Evolutionary conservation across 2,888 invertebrate genomes (phyloP).

Genomic region (Aplocera efformata): DNA sequence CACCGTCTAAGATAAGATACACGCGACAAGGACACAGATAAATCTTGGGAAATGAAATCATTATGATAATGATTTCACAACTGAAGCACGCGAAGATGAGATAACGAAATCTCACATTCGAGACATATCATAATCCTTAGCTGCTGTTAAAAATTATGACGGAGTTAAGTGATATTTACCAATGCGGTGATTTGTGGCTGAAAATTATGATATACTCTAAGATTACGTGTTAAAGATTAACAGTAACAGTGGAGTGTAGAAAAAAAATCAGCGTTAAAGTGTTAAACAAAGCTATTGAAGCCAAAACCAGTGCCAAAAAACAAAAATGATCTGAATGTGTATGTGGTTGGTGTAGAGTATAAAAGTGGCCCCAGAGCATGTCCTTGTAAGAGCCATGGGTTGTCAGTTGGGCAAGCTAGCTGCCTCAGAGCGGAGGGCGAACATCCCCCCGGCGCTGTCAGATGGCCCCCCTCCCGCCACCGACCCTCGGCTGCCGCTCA

Average conservation of each 20-base stretch:
- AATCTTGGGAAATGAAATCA: conserved; percentile 21
- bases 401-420: conserved; percentile 89
- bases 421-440: conserved; percentile 72
- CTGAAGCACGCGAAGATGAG: conserved; percentile 17
- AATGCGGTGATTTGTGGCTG: not conserved
- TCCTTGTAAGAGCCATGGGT: conserved; percentile 77
- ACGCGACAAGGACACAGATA: conserved; percentile 24
- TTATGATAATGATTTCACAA: conserved; percentile 19
- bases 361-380: conserved; percentile 16
- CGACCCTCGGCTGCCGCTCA: conserved; percentile 90
- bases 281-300: too few relatives aligned
- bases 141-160: conserved; percentile 8
- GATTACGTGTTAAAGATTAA: too few relatives aligned
- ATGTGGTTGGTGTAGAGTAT: conserved; percentile 2
- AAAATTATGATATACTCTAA: not conserved
- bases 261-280: not conserved
- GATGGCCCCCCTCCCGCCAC: conserved; percentile 84
- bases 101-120: conserved; percentile 21
- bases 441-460: conserved; percentile 63
- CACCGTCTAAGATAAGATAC: conserved; percentile 24
- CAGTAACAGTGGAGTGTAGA: not conserved
- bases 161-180: conserved; percentile 6
- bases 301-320: conserved; percentile 7
- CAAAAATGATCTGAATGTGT: conserved; percentile 1
- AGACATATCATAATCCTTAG: conserved; percentile 4